Percentiles rank a stretch among this genome's conserved stretches.
Conservation (phyloP, 2,113 vertebrate species). For the Atractosteus spatula region DNA sequence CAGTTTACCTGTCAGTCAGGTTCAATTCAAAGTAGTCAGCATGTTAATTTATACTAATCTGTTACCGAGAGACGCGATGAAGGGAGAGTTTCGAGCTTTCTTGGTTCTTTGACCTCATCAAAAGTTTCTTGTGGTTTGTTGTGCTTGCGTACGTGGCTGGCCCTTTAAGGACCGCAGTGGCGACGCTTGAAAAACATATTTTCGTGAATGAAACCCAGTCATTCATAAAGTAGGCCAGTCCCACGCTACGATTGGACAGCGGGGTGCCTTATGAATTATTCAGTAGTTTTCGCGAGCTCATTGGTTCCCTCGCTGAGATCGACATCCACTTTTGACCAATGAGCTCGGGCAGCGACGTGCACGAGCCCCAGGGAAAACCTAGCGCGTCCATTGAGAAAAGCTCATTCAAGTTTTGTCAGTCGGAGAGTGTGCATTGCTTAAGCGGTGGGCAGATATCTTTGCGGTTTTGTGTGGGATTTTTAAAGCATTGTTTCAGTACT, state of each 20-base stretch:
- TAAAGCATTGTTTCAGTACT: constrained; percentile 19
- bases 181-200: constrained; percentile 43
- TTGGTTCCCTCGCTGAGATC: constrained; percentile 45
- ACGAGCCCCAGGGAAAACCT: constrained; percentile 46
- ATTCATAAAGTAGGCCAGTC: constrained; percentile 70
- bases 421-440: constrained; percentile 31
- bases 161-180: constrained; percentile 59
- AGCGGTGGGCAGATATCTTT: constrained; percentile 19
- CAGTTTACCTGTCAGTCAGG: too few relatives aligned
- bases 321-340: constrained; percentile 48
- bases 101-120: not conserved
- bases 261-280: constrained; percentile 36
- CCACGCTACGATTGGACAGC: constrained; percentile 51
- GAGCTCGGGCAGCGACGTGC: constrained; percentile 16
- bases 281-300: constrained; percentile 10
- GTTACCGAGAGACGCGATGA: too few relatives aligned
- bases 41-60: too few relatives aligned
- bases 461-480: constrained; percentile 49
- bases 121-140: not conserved
- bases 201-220: constrained; percentile 73
- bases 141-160: constrained; percentile 10
- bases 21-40: too few relatives aligned
- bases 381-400: constrained; percentile 50
- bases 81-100: too few relatives aligned
- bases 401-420: constrained; percentile 68